Evolutionary conservation across 2,888 invertebrate species (phyloP).

Genomic region (Stramonita haemastoma): DNA sequence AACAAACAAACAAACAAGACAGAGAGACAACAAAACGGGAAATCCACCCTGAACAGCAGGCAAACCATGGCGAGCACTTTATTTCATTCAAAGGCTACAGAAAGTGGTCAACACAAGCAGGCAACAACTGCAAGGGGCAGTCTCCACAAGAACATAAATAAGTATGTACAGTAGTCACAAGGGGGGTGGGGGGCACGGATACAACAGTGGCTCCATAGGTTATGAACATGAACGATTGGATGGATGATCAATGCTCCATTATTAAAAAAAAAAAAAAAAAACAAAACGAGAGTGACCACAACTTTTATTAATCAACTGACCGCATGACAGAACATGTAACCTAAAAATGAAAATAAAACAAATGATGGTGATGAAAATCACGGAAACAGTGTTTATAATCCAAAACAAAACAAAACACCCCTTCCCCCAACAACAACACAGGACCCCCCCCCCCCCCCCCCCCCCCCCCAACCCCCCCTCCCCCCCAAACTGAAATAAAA

Average conservation of each 20-base stretch:
- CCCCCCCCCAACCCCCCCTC: too few relatives aligned
- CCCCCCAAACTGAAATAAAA: too few relatives aligned
- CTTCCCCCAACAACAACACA: too few relatives aligned
- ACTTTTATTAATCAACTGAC: too few relatives aligned
- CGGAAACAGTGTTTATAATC: too few relatives aligned
- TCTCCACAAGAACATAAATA: conserved; percentile 30
- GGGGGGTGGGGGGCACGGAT: not conserved
- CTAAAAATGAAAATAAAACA: too few relatives aligned
- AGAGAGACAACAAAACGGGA: not conserved
- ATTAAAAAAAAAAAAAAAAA: too few relatives aligned
- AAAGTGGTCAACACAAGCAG: conserved; percentile 39
- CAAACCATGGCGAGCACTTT: conserved; percentile 40
- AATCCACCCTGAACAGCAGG: not conserved
- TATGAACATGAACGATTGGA: not conserved
- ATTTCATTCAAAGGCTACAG: conserved; percentile 44
- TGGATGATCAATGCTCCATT: not conserved
- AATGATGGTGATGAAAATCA: too few relatives aligned
- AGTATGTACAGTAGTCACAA: conserved; percentile 32
- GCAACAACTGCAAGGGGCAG: conserved; percentile 41
- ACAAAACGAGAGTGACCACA: not conserved
- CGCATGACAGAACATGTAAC: too few relatives aligned
- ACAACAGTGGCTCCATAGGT: not conserved
- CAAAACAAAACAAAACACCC: too few relatives aligned
- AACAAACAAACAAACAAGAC: not conserved
- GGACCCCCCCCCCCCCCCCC: too few relatives aligned